phyloP scores from a whole-genome alignment of 2,797 vertebrate genomes.

The Protosalanx chinensis region DNA sequence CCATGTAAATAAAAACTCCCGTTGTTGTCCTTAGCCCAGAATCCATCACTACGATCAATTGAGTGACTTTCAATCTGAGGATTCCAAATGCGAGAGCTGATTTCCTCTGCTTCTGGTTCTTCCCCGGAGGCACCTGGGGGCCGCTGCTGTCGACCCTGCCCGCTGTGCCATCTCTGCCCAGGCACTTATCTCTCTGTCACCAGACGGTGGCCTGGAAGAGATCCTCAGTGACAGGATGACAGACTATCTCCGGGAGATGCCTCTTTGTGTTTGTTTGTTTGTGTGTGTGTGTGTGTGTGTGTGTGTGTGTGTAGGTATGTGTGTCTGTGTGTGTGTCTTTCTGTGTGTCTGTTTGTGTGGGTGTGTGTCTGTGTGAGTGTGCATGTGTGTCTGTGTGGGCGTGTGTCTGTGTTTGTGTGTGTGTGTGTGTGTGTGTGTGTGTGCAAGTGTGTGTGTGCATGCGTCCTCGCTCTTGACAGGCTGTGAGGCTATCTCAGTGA shows the following conservation, averaged over 20 bases:
- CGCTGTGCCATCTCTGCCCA: constrained; percentile 14
- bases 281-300: no score
- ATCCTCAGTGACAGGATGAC: constrained; percentile 30
- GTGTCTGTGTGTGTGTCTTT: no score
- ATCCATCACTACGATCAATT: no score
- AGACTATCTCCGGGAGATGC: background rate
- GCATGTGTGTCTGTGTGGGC: no score
- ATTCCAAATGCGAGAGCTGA: constrained; percentile 11
- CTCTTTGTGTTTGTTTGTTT: background rate
- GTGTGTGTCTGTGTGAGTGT: no score
- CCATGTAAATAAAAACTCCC: no score
- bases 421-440: constrained; percentile 5
- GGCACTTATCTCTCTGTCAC: constrained; percentile 42
- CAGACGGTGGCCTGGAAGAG: constrained; percentile 9
- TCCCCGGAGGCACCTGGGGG: constrained; percentile 7
- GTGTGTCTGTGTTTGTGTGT: no score
- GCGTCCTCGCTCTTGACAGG: background rate
- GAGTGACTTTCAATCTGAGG: background rate
- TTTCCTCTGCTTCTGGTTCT: constrained; percentile 20
- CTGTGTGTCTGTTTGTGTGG: no score
- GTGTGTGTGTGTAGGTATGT: background rate
- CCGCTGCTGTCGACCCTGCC: constrained; percentile 28
- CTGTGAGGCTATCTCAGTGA: background rate
- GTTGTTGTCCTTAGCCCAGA: no score
- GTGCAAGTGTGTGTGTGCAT: constrained; percentile 5